phyloP scores from a whole-genome alignment of 2,888 invertebrate genomes.

The Trichopria drosophilae region DNA sequence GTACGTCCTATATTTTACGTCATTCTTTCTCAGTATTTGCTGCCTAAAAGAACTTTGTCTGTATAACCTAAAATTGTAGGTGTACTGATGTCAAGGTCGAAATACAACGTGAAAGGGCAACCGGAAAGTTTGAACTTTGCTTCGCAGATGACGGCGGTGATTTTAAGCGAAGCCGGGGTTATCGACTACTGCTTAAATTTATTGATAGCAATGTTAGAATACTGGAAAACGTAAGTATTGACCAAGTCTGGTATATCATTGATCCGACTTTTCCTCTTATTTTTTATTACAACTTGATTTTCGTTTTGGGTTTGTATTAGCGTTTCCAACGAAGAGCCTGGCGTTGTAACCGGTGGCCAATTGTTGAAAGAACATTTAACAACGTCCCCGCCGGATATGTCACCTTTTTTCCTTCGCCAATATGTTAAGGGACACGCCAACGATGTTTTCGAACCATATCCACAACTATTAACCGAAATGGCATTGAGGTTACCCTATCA shows the following conservation, averaged over 20 bases:
- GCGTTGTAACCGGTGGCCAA: constrained; percentile 65
- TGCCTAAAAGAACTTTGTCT: not conserved
- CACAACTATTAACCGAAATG: constrained; percentile 93
- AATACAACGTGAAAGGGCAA: constrained; percentile 59
- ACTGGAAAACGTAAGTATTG: constrained; percentile 68
- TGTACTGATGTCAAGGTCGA: constrained; percentile 77
- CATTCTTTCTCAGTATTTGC: constrained; percentile 6
- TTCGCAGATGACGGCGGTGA: constrained; percentile 71
- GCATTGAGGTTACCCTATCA: constrained; percentile 91
- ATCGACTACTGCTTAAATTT: constrained; percentile 75
- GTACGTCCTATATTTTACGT: constrained; percentile 61
- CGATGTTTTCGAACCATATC: constrained; percentile 93
- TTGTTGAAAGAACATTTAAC: constrained; percentile 81
- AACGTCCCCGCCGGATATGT: constrained; percentile 88
- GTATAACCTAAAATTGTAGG: constrained; percentile 54
- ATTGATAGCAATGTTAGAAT: constrained; percentile 71
- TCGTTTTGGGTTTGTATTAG: constrained; percentile 36
- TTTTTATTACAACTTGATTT: not conserved
- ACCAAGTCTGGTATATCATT: constrained; percentile 4
- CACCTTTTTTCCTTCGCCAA: constrained; percentile 90
- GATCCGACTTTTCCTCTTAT: not conserved
- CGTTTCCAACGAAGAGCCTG: constrained; percentile 54
- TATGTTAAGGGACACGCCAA: constrained; percentile 88
- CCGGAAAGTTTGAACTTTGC: constrained; percentile 63
- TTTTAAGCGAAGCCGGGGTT: constrained; percentile 70